Base-by-base conservation (phyloP, 2,797 vertebrate genomes). In the Yasuhikotakia modesta region DNA sequence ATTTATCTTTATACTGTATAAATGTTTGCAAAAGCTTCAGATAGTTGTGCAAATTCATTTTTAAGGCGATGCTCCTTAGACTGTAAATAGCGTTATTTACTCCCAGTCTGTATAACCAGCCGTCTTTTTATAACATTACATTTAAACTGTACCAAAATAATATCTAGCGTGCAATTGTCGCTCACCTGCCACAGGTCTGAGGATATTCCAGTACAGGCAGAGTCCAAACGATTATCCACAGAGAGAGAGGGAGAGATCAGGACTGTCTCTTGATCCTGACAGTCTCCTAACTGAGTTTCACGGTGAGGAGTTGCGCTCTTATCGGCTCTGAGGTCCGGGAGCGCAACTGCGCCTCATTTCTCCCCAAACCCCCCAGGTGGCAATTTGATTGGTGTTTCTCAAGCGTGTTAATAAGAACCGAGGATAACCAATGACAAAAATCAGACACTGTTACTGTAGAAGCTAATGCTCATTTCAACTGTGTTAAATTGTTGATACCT, bases 301-400 rank as follows among this genome's bases (percentile, higher is more conserved):
- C 80, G 87, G 65, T 79, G 81, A 87, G 88, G 87, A 61, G 84
- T 78, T 88, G 90, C 87, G 85, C 91, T 90, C 89, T 92, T 91
- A 75, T 76, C 90, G 39, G 89, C 83, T 76, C 63, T 81, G 65
- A 82, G 82, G 87, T 76, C 79, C 61, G 75, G 76, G 85, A 85
- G 81, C 89, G 86, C 78, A 87, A 89, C 50, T 86, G 91, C 90
- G 87, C 81, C 73, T 81, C 77, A 55, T 70, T 70, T 78, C 79
- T 79, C 79, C 69, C 70, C 63, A 61, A 46, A 63, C 72, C 82
- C 66, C 71, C 82, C 58, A 79, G 74, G 68, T 82, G 80, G 79
- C 80, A 24, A 76, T 86, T 73, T 81, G 78, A 83, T 87, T 84
- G 80, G 84, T 82, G 75, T 55, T 50, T 80, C 68, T 35, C 68